phyloP scores from a whole-genome alignment of 2,888 invertebrate genomes.

The Branchellion lobata region DNA sequence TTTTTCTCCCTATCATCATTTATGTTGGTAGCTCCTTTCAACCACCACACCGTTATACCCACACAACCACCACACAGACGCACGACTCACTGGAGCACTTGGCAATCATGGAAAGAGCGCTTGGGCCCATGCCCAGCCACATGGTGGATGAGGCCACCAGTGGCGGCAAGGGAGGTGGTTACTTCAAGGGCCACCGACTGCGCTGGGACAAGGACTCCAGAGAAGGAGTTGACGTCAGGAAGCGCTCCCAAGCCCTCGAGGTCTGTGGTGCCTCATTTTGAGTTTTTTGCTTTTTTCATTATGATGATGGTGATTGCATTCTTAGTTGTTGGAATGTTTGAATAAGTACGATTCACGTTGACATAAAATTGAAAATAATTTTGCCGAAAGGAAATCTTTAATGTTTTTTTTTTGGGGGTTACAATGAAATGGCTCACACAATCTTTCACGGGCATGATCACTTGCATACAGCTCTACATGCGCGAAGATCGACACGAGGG shows the following conservation, averaged over 20 bases:
- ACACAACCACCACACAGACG: conserved; percentile 68
- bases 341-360: too few relatives aligned
- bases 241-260: neutral
- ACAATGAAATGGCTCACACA: too few relatives aligned
- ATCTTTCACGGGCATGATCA: too few relatives aligned
- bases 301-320: too few relatives aligned
- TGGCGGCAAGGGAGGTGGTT: neutral
- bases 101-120: conserved; percentile 99
- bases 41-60: too few relatives aligned
- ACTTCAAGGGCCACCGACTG: neutral
- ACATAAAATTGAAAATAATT: too few relatives aligned
- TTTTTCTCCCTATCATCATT: neutral
- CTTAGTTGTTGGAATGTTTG: too few relatives aligned
- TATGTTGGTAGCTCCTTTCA: too few relatives aligned
- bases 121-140: conserved; percentile 90
- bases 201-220: neutral
- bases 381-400: too few relatives aligned
- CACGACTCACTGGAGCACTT: conserved; percentile 99
- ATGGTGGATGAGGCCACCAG: conserved; percentile 67
- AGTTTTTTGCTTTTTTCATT: neutral
- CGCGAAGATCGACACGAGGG: neutral
- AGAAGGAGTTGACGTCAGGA: neutral
- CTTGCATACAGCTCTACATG: conserved; percentile 30
- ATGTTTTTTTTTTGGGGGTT: too few relatives aligned
- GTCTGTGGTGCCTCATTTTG: neutral